These are phyloP conservation scores for Dorcus parallelipipedus DNA, from an alignment of 2,888 invertebrate genomes.

Conservation along the genomic window DNA sequence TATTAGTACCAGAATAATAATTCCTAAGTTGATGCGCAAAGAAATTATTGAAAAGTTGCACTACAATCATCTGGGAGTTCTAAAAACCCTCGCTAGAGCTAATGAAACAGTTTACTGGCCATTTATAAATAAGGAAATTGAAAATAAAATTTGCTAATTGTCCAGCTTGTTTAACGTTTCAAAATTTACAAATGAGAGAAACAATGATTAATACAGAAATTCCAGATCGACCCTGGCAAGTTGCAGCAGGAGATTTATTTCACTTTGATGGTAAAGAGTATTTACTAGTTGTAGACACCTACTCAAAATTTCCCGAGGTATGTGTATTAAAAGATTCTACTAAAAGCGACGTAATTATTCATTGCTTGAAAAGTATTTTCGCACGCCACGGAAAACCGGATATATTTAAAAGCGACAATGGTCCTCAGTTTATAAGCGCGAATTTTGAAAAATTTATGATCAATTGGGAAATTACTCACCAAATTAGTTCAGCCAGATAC, in stretches of 20 bases:
- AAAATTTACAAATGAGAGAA: conserved; percentile 3
- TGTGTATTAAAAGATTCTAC: not conserved
- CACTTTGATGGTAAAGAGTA: conserved; percentile 3
- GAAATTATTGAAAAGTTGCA: not conserved
- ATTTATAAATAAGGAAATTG: not conserved
- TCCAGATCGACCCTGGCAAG: conserved; percentile 1
- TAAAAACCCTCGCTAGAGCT: not conserved
- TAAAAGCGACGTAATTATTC: not conserved
- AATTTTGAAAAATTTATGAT: conserved; percentile 5
- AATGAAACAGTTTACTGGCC: not conserved
- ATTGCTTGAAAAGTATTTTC: not conserved
- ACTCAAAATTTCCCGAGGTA: conserved; percentile 6
- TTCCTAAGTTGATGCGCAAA: not conserved
- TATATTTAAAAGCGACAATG: conserved; percentile 6
- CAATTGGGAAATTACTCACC: conserved; percentile 2
- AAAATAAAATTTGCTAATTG: not conserved
- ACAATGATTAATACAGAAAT: not conserved
- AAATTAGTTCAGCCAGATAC: conserved; percentile 3
- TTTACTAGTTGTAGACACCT: conserved; percentile 1
- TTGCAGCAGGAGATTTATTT: conserved; percentile 2
- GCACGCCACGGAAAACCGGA: conserved; percentile 6
- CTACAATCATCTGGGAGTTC: not conserved
- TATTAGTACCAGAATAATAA: not conserved
- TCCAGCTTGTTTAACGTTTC: conserved; percentile 1
- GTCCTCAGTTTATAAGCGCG: conserved; percentile 1